A percentile compares a stretch with the other conserved stretches of the same genome.
These are phyloP conservation scores for Mactra quadrangularis DNA, from an alignment of 1,140 invertebrate species.

Conservation along the genomic window DNA sequence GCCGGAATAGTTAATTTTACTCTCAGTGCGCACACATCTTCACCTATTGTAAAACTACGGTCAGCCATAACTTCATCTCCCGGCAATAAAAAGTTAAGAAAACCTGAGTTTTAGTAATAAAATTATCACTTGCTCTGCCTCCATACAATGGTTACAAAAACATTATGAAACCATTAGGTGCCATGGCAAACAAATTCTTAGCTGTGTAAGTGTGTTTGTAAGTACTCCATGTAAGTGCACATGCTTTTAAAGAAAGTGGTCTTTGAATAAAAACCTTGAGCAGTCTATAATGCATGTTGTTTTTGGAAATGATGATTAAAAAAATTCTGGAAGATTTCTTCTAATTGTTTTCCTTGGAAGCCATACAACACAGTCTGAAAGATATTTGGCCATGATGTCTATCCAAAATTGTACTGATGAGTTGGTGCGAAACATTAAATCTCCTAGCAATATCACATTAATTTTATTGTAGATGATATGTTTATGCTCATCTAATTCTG, in stretches of 20 bases:
- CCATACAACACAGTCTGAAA: slow-evolving; percentile 43
- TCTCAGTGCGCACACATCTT: no score
- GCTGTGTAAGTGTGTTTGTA: slow-evolving; percentile 68
- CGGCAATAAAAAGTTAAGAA: slow-evolving; percentile 29
- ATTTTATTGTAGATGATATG: no score
- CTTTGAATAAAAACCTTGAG: slow-evolving; percentile 63
- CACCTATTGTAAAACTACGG: slow-evolving; percentile 15
- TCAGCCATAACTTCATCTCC: slow-evolving; percentile 52
- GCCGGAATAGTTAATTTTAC: slow-evolving; percentile 61
- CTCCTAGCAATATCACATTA: slow-evolving; percentile 41
- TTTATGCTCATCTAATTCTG: no score
- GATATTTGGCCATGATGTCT: slow-evolving; percentile 31
- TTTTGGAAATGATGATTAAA: slow-evolving; percentile 36
- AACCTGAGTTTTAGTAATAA: slow-evolving; percentile 70
- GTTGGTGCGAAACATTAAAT: slow-evolving; percentile 31
- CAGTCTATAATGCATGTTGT: slow-evolving; percentile 63
- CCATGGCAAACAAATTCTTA: slow-evolving; percentile 77
- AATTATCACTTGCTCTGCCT: slow-evolving; percentile 73
- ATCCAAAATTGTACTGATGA: slow-evolving; percentile 29
- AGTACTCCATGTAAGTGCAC: slow-evolving; percentile 56
- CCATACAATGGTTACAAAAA: slow-evolving; percentile 77
- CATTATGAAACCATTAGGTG: slow-evolving; percentile 75
- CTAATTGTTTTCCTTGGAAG: slow-evolving; percentile 51
- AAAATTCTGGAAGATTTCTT: slow-evolving; percentile 21
- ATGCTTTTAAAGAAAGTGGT: slow-evolving; percentile 41